Conservation (phyloP, 1,140 invertebrate species). For the Hycleus phaleratus region DNA sequence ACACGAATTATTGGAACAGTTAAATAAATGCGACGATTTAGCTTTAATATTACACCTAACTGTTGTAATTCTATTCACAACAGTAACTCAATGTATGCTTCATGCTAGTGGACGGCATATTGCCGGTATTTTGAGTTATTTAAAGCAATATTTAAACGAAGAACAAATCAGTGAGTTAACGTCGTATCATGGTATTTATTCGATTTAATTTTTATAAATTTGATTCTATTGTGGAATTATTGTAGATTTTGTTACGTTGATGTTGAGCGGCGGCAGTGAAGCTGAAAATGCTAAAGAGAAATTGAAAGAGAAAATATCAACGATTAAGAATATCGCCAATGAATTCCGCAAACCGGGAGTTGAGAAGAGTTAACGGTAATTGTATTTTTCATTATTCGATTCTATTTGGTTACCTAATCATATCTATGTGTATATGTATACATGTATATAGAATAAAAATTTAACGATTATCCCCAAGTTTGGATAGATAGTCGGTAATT, state of each 20-base stretch:
- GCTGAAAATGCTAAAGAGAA: constrained; percentile 37
- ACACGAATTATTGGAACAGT: constrained; percentile 70
- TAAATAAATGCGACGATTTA: constrained; percentile 64
- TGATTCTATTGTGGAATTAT: constrained; percentile 8
- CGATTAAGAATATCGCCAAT: constrained; percentile 37
- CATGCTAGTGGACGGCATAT: constrained; percentile 90
- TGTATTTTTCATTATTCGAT: neutral
- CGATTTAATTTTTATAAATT: neutral
- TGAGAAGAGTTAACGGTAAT: constrained; percentile 22
- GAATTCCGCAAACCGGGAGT: constrained; percentile 37
- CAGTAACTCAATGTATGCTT: constrained; percentile 69
- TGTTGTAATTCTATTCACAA: constrained; percentile 73
- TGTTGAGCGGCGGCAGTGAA: constrained; percentile 32
- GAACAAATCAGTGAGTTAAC: constrained; percentile 56
- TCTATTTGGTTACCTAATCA: neutral
- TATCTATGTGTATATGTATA: neutral
- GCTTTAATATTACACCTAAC: constrained; percentile 78
- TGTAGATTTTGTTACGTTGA: constrained; percentile 41
- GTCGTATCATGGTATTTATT: constrained; percentile 64
- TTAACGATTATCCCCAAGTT: no score
- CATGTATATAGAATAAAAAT: neutral
- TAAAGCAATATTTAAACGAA: constrained; percentile 59
- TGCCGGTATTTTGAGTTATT: constrained; percentile 64
- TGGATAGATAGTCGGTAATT: no score
- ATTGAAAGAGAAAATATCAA: constrained; percentile 36